phyloP scores from a whole-genome alignment of 1,140 invertebrate genomes.

The Zelostemma sp. region DNA sequence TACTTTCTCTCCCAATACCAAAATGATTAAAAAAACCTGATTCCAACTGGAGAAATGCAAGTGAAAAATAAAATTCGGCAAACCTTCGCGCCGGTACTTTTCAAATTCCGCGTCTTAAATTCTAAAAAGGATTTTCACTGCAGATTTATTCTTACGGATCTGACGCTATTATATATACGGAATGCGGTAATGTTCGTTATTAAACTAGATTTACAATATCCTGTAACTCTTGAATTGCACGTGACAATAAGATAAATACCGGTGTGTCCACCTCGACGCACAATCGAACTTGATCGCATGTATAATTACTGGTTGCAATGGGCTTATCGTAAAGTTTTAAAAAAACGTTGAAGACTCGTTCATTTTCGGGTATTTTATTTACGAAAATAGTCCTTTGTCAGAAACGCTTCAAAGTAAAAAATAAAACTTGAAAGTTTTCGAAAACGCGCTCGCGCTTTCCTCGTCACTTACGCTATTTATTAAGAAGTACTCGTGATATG shows the following conservation, averaged over 20 bases:
- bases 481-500: slow-evolving; percentile 47
- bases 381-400: slow-evolving; percentile 42
- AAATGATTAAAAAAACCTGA: too few species aligned
- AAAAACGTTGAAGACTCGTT: slow-evolving; percentile 32
- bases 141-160: too few species aligned
- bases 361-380: slow-evolving; percentile 32
- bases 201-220: slow-evolving; percentile 11
- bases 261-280: slow-evolving; percentile 27
- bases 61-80: too few species aligned
- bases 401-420: slow-evolving; percentile 44
- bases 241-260: slow-evolving; percentile 19
- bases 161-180: slow-evolving; percentile 20
- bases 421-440: slow-evolving; percentile 40
- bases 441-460: slow-evolving; percentile 26
- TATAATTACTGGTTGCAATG: slow-evolving; percentile 30
- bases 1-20: too few species aligned
- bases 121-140: too few species aligned
- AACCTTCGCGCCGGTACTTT: too few species aligned
- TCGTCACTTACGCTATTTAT: slow-evolving; percentile 26
- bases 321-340: slow-evolving; percentile 9
- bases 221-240: slow-evolving; percentile 15
- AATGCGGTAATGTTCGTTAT: slow-evolving; percentile 26
- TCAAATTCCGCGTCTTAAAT: too few species aligned
- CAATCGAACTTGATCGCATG: slow-evolving; percentile 46
- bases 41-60: too few species aligned